Base-by-base conservation (phyloP, 2,888 invertebrate genomes). In the Lacanobia wlatinum region DNA sequence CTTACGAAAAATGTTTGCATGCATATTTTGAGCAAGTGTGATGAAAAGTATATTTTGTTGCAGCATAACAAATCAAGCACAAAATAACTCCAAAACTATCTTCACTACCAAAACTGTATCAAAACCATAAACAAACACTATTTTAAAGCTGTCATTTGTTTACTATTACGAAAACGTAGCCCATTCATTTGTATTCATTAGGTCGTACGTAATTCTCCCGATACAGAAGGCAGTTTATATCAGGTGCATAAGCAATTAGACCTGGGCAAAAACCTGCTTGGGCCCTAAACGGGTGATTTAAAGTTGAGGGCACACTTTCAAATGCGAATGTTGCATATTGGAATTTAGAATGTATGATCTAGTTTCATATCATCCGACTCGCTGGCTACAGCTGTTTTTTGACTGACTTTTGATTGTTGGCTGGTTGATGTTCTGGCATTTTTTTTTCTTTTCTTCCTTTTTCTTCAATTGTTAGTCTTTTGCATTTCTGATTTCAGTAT, bases 201-300 rank as follows among this genome's bases (percentile, higher is more conserved):
- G 64, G 50, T 63, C 10, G 12, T 69, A 78, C 58, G 73, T 75
- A 71, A 71, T 73, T 73, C 52, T 75, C 73, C 73, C 66, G 61
- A 70, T 78, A 59, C 48, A 73, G 78, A 61, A 46, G 55, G 59
- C 46, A 38, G 70, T 55, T 65, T 73, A 74, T 69, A 84, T 76
- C 68, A 70, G 72, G 72, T 70, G 83, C 70, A 86, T 82, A 82
- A 61, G 76, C 76, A 79, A 84, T 84, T 82, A 80, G 72, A 50
- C n/a, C 10, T 34, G 64, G 53, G 68, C 63, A 82, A 83, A 84
- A 84, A 84, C 77, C 52, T 21, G 74, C 38, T 60, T 16, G 38
- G 14, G 3, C 21, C 84, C 72, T 77, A 85, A 82, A 71, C 52
- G 56, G 86, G 61, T 0, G 50, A 38, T 28, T 58, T 69, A 52